Evolutionary conservation across 2,797 vertebrate species (phyloP).

Genomic region (Jordanella pulchra): DNA sequence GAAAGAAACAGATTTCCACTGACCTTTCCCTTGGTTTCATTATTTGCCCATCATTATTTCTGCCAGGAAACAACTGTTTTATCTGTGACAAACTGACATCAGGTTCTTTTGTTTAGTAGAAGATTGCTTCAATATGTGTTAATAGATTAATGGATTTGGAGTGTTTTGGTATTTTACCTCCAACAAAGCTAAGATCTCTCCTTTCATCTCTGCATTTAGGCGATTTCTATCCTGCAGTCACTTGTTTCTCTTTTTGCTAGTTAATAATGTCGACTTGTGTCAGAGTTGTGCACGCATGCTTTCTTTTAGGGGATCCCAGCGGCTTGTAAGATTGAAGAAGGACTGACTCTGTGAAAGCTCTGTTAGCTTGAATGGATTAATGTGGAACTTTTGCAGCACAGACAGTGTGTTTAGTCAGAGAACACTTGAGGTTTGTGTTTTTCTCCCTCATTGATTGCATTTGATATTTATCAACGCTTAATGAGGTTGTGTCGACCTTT

Average conservation of each 20-base stretch:
- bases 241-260: constrained; percentile 21
- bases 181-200: constrained; percentile 44
- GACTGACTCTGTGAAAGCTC: constrained; percentile 8
- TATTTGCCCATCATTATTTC: constrained; percentile 16
- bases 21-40: constrained; percentile 23
- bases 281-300: not conserved
- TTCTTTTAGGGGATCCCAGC: constrained; percentile 4
- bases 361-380: constrained; percentile 13
- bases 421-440: constrained; percentile 21
- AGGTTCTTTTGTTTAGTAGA: constrained; percentile 43
- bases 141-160: constrained; percentile 59
- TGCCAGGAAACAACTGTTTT: constrained; percentile 32
- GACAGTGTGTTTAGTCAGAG: constrained; percentile 16
- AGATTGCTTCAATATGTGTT: constrained; percentile 37
- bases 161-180: constrained; percentile 52
- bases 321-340: constrained; percentile 19
- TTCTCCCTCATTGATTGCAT: constrained; percentile 54
- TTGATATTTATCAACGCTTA: constrained; percentile 68
- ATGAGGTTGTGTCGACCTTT: constrained; percentile 66
- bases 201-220: constrained; percentile 2
- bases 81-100: constrained; percentile 26
- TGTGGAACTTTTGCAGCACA: constrained; percentile 14
- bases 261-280: constrained; percentile 8
- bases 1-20: constrained; percentile 12
- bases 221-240: constrained; percentile 36